These are phyloP conservation scores for Pteruthius melanotis DNA, from an alignment of 2,113 vertebrate genomes.

Conservation along the genomic window DNA sequence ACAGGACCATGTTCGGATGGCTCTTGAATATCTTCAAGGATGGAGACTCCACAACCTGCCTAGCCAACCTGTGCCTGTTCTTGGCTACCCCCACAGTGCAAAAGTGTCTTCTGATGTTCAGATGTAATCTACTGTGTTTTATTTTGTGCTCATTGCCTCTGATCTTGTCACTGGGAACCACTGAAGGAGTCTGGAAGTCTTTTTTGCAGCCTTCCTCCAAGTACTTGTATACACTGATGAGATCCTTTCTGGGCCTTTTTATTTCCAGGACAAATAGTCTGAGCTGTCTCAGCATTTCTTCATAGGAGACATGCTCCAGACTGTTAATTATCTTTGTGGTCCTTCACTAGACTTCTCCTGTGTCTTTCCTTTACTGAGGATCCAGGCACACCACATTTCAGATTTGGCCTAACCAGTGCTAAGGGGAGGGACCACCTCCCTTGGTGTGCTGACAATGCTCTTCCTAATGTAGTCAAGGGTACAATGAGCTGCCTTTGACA, in stretches of 20 bases:
- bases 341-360: neutral
- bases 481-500: neutral
- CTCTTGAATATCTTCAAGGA: neutral
- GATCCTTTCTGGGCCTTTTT: neutral
- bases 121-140: neutral
- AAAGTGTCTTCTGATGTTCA: neutral
- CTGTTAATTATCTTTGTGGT: neutral
- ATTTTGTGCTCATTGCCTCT: neutral
- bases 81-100: neutral
- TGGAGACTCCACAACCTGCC: neutral
- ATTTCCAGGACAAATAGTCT: neutral
- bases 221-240: neutral
- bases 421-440: neutral
- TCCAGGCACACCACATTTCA: neutral
- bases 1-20: neutral
- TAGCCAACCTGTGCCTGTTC: neutral
- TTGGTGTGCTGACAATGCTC: neutral
- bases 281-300: neutral
- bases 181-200: neutral
- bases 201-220: neutral
- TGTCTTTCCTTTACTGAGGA: neutral
- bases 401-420: neutral
- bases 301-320: neutral
- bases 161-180: neutral
- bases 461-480: neutral